Evolutionary conservation across 2,113 vertebrate species (phyloP).

Genomic region (Taurulus bubalis): DNA sequence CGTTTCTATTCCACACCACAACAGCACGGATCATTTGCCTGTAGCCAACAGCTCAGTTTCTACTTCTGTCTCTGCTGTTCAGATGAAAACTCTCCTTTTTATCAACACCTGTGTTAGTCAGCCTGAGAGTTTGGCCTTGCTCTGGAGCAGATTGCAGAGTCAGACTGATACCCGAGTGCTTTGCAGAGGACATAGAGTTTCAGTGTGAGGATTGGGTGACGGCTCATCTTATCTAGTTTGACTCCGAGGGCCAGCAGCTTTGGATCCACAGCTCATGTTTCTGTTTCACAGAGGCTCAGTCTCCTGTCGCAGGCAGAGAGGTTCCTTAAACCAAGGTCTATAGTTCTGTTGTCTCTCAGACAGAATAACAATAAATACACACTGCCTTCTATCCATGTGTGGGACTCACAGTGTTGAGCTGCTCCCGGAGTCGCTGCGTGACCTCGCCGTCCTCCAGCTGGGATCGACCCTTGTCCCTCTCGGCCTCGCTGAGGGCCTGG

Average conservation of each 20-base stretch:
- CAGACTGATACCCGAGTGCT: conserved; percentile 36
- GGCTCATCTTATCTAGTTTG: conserved; percentile 33
- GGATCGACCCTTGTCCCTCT: conserved; percentile 70
- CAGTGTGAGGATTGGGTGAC: conserved; percentile 46
- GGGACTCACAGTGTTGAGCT: conserved; percentile 80
- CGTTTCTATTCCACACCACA: conserved; percentile 41
- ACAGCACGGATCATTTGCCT: conserved; percentile 30
- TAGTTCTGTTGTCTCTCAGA: background rate
- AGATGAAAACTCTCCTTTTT: conserved; percentile 1
- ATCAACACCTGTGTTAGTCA: background rate
- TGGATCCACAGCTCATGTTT: conserved; percentile 27
- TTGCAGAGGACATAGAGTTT: conserved; percentile 38
- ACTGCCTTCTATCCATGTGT: background rate
- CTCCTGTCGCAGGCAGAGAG: background rate
- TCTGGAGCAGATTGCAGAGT: conserved; percentile 33
- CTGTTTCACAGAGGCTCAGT: conserved; percentile 41
- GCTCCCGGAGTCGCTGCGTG: conserved; percentile 71
- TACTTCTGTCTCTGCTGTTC: background rate
- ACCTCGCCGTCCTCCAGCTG: conserved; percentile 71
- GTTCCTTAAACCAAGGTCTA: background rate
- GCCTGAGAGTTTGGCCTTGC: conserved; percentile 31
- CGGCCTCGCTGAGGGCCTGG: conserved; percentile 65
- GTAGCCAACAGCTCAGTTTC: conserved; percentile 4
- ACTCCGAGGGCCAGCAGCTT: conserved; percentile 2
- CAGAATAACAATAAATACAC: background rate